Evolutionary conservation across 2,888 invertebrate species (phyloP), one percentile per base, ranked within the genome.

Genomic region (Brachyptera putata): DNA sequence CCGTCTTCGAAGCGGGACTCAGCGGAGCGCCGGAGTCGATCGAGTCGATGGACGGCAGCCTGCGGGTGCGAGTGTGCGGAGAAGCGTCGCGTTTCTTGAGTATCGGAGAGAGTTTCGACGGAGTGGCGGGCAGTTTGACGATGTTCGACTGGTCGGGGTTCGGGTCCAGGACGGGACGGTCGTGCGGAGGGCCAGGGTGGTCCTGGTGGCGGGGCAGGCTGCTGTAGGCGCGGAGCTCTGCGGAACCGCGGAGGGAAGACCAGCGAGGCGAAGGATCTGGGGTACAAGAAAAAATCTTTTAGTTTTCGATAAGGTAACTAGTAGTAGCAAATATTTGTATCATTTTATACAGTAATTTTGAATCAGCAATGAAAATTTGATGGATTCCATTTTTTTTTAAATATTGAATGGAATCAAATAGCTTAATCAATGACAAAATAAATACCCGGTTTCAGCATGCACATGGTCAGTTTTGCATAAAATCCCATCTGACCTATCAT

Each of bases 171-270:
- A 34, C 56, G 30, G 43, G 61, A 18, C 50, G 46, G 61, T 55
- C 60, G 7, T 56, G 56, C 30, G 63, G 50, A 11, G 63, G 53
- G 48, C 62, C 63, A 64, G 69, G 72, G 63, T 76, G 76, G 65
- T 79, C 77, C 65, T 77, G 81, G 26, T 79, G 78, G 55, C 82
- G 75, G 16, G 83, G 84, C 26, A 85, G 71, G 68, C 84, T 84
- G 66, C 80, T 80, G 71, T 82, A 80, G 59, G 83, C 75, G 65
- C 81, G 75, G 69, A 81, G 73, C 71, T 83, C 78, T 30, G 81
- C 76, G 1, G 80, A 79, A 62, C 76, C 77, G 62, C 81, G 75
- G 11, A 77, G 69, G 4, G 76, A 74, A 30, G 76, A 76, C 81
- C 82, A 78, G 68, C 80, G 72, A 11, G 78, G 76, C 1, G 80